A percentile compares a stretch with the other conserved stretches of the same genome.
phyloP scores from a whole-genome alignment of 1,140 invertebrate genomes.

The Drosophila sucinea region DNA sequence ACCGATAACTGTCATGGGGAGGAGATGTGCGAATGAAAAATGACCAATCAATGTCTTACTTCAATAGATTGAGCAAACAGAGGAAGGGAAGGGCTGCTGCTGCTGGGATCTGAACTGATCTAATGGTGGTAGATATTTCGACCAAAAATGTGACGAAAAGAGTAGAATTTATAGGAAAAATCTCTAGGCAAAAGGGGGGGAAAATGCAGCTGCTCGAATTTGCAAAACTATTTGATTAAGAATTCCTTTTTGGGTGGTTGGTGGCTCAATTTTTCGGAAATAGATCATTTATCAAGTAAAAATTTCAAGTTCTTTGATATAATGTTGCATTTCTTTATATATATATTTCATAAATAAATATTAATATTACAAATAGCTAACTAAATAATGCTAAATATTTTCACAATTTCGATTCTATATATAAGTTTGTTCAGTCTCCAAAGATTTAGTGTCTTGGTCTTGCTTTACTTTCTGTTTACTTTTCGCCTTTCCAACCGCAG shows the following conservation, averaged over 20 bases:
- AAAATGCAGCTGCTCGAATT: constrained; percentile 72
- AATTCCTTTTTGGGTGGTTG: constrained; percentile 19
- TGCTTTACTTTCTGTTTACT: constrained; percentile 28
- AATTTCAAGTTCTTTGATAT: not conserved
- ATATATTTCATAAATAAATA: constrained; percentile 64
- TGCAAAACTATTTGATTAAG: constrained; percentile 29
- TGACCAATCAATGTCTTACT: constrained; percentile 80
- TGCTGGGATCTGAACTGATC: constrained; percentile 17
- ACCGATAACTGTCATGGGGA: constrained; percentile 70
- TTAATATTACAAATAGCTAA: constrained; percentile 17
- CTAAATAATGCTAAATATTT: constrained; percentile 13
- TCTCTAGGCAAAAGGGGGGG: constrained; percentile 11
- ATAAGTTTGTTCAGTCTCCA: constrained; percentile 62
- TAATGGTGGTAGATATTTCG: constrained; percentile 47
- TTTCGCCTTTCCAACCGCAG: constrained; percentile 40
- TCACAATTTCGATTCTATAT: constrained; percentile 25
- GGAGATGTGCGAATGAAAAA: constrained; percentile 66
- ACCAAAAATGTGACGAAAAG: constrained; percentile 77
- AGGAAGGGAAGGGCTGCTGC: constrained; percentile 30
- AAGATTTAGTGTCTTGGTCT: constrained; percentile 31
- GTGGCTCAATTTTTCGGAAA: constrained; percentile 21
- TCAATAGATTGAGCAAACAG: constrained; percentile 59
- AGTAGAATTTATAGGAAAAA: constrained; percentile 66
- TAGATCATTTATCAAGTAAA: constrained; percentile 13
- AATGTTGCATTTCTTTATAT: constrained; percentile 3